phyloP scores from a whole-genome alignment of 2,888 invertebrate species.

The Athalia cordata region DNA sequence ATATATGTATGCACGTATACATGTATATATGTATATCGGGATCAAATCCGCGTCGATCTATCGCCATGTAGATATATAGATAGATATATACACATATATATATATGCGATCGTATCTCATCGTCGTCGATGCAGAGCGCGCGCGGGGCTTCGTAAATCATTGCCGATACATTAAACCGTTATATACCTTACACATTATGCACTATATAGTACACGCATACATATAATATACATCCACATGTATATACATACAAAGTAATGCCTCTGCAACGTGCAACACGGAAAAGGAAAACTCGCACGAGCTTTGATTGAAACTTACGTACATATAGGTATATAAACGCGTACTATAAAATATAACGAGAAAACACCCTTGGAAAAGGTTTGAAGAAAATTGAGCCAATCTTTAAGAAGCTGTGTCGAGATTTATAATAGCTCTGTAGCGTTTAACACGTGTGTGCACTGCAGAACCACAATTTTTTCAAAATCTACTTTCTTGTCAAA shows the following conservation, averaged over 20 bases:
- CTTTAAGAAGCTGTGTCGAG: background rate
- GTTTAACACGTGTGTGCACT: background rate
- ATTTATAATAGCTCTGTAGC: too few species aligned
- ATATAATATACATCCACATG: background rate
- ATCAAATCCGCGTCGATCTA: conserved; percentile 8
- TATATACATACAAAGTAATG: too few species aligned
- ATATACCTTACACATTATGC: too few species aligned
- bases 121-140: conserved; percentile 10
- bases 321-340: too few species aligned
- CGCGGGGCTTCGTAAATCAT: conserved; percentile 63
- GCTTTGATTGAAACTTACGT: conserved; percentile 9
- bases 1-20: background rate
- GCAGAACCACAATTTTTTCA: too few species aligned
- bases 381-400: conserved; percentile 30
- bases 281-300: background rate
- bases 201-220: background rate
- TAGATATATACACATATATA: too few species aligned
- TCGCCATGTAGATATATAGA: background rate
- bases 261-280: too few species aligned
- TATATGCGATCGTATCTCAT: conserved; percentile 4
- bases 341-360: too few species aligned
- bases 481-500: too few species aligned
- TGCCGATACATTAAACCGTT: conserved; percentile 69
- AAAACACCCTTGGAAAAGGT: background rate
- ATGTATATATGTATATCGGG: background rate